A percentile compares a stretch with the other conserved stretches of the same genome.
These are phyloP conservation scores for Sesamia nonagrioides DNA, from an alignment of 1,140 invertebrate species.

Conservation along the genomic window DNA sequence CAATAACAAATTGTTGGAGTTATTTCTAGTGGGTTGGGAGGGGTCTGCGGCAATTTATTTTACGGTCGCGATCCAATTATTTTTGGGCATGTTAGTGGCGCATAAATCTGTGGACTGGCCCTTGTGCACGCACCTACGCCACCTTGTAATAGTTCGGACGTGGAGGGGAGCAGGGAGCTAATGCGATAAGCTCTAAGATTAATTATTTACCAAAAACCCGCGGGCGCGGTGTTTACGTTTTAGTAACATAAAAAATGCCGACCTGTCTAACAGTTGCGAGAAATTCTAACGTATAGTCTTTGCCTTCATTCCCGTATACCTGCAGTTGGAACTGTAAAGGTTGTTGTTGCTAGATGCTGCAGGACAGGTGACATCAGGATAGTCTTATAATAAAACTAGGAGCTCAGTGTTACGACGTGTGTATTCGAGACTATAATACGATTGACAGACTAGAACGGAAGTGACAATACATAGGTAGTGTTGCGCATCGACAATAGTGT, in stretches of 20 bases:
- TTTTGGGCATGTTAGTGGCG: conserved; percentile 80
- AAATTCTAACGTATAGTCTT: not conserved
- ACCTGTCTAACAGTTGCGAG: not conserved
- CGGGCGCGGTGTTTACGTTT: conserved; percentile 41
- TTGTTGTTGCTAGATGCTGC: no score
- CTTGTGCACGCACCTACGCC: conserved; percentile 64
- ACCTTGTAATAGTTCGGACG: conserved; percentile 69
- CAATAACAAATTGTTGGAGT: conserved; percentile 80
- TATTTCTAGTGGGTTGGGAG: conserved; percentile 72
- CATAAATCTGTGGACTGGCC: conserved; percentile 73
- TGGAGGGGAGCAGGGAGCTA: conserved; percentile 50
- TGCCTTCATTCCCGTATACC: not conserved
- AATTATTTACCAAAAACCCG: conserved; percentile 50
- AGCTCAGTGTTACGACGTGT: no score
- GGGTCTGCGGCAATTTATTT: conserved; percentile 76
- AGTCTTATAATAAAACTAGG: no score
- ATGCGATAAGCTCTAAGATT: conserved; percentile 60
- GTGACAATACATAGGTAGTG: no score
- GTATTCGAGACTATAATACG: no score
- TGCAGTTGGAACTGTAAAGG: conserved; percentile 1
- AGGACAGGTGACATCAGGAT: no score
- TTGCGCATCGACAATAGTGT: no score
- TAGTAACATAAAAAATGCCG: conserved; percentile 23
- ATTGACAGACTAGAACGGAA: no score
- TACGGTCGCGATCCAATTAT: conserved; percentile 85